Evolutionary conservation across 2,888 invertebrate genomes (phyloP).

Genomic region (Orthonevra nobilis): DNA sequence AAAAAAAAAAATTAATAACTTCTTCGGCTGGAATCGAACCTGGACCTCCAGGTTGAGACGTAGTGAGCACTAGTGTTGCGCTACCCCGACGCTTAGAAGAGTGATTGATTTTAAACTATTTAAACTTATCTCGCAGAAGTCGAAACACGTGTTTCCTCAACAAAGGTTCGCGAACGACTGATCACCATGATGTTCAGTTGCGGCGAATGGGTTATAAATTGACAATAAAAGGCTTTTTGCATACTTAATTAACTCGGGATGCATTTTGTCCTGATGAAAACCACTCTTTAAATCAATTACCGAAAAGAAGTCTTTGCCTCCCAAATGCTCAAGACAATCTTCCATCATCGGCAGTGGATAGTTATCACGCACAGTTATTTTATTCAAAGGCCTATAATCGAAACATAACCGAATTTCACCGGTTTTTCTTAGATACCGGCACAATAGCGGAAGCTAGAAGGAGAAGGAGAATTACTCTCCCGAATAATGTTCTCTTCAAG

Average conservation of each 20-base stretch:
- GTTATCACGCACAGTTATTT: slow-evolving; percentile 29
- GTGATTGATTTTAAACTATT: too few species aligned
- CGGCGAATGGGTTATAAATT: slow-evolving; percentile 70
- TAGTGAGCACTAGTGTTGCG: too few species aligned
- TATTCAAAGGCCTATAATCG: slow-evolving; percentile 12
- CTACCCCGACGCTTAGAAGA: too few species aligned
- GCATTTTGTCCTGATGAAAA: slow-evolving; percentile 52
- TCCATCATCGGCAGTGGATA: slow-evolving; percentile 43
- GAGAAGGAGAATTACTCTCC: slow-evolving; percentile 34
- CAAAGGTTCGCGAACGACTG: too few species aligned
- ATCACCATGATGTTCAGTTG: slow-evolving; percentile 73
- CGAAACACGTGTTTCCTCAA: too few species aligned
- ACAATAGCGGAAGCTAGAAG: slow-evolving; percentile 13
- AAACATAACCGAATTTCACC: slow-evolving; percentile 11
- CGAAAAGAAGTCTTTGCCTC: slow-evolving; percentile 55
- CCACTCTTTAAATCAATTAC: slow-evolving; percentile 60
- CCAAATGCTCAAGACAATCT: slow-evolving; percentile 27
- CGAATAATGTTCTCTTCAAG: slow-evolving; percentile 19
- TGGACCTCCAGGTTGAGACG: too few species aligned
- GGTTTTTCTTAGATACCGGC: slow-evolving; percentile 4
- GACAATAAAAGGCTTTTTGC: slow-evolving; percentile 46
- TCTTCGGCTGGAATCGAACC: too few species aligned
- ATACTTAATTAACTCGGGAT: background rate
- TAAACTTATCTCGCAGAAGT: too few species aligned
- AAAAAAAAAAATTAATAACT: too few species aligned